These are phyloP conservation scores for Protaetia brevitarsis DNA, from an alignment of 1,140 invertebrate genomes.

Conservation along the genomic window DNA sequence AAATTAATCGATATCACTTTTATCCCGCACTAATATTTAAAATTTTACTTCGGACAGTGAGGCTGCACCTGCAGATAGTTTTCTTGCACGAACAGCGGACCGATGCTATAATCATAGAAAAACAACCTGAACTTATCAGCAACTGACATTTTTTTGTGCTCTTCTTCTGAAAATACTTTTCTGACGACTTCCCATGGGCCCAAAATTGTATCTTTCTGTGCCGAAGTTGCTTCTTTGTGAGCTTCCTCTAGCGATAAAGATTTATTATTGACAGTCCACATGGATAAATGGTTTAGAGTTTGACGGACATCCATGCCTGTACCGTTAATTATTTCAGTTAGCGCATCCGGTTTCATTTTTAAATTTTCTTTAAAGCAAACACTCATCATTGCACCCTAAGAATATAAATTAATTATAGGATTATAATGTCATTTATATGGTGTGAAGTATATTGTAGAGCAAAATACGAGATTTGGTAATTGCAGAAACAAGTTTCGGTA, in stretches of 20 bases:
- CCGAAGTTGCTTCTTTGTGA: conserved; percentile 55
- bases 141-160: conserved; percentile 78
- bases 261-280: conserved; percentile 65
- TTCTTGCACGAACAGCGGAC: conserved; percentile 95
- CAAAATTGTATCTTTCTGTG: conserved; percentile 82
- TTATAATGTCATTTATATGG: too few relatives aligned
- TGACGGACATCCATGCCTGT: conserved; percentile 94
- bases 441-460: too few relatives aligned
- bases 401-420: neutral
- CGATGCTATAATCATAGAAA: conserved; percentile 95
- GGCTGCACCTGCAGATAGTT: conserved; percentile 85
- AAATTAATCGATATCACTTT: neutral
- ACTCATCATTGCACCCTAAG: conserved; percentile 79
- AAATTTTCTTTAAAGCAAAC: conserved; percentile 91
- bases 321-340: conserved; percentile 81
- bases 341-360: conserved; percentile 70
- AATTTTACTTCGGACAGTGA: conserved; percentile 60
- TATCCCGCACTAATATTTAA: neutral
- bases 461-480: too few relatives aligned
- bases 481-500: too few relatives aligned
- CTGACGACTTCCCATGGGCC: conserved; percentile 92
- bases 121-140: conserved; percentile 89
- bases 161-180: conserved; percentile 82
- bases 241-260: conserved; percentile 52
- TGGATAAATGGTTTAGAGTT: conserved; percentile 81